Evolutionary conservation across 2,888 invertebrate genomes (phyloP), one percentile per base, ranked within the genome.

Genomic region (Synanthedon vespiformis): DNA sequence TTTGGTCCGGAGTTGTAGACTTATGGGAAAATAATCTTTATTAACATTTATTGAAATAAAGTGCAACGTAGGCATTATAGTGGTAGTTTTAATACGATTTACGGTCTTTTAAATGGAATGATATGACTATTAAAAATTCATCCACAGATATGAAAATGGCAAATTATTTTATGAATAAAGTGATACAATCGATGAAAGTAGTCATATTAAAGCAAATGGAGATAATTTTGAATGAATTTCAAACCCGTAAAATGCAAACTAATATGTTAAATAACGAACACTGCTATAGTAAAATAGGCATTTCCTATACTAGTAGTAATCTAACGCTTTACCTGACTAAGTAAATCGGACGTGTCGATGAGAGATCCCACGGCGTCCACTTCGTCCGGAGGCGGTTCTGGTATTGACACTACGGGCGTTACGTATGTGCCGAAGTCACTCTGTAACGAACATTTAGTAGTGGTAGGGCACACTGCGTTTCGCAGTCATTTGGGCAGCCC

Each of bases 401-500:
- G 94, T 52, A 96, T 90, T 27, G 93, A 90, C 49, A 96, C 98
- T 58, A 97, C 97, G 1, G 98, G 98, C 2, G 98, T 95, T 52
- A 96, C 94, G 72, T 99, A 99, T 18, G 94, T 94, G 53, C 95
- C 93, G 68, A 99, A 91, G 74, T 98, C 98, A 49, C 97, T 93
- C 88, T 96, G 93, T 0, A 61, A 55, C 16, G 50, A 8, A 13
- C 12, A 6, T 13, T n/a, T n/a, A n/a, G n/a, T n/a, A n/a, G n/a
- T n/a, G n/a, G n/a, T n/a, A n/a, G n/a, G n/a, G n/a, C n/a, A n/a
- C n/a, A n/a, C n/a, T n/a, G n/a, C n/a, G n/a, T n/a, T n/a, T n/a
- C n/a, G n/a, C n/a, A n/a, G n/a, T n/a, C n/a, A n/a, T n/a, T n/a
- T n/a, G n/a, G n/a, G n/a, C n/a, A n/a, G n/a, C n/a, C n/a, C n/a